Evolutionary conservation across 2,888 invertebrate species (phyloP).

Genomic region (Ctenicera cuprea): DNA sequence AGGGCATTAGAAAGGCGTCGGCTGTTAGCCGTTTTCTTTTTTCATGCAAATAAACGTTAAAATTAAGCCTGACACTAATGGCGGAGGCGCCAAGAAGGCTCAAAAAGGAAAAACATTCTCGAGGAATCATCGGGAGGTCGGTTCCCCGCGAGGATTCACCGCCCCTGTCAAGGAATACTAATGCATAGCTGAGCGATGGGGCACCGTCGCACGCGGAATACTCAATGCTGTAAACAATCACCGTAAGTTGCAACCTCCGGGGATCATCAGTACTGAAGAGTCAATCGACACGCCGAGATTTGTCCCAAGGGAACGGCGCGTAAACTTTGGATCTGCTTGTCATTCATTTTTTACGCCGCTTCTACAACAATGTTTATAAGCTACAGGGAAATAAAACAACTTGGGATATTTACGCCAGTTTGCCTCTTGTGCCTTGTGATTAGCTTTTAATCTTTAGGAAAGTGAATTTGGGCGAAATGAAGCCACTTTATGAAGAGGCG

Average conservation of each 20-base stretch:
- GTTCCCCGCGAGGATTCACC: conserved; percentile 47
- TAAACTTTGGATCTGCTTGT: conserved; percentile 21
- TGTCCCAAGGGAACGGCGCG: conserved; percentile 11
- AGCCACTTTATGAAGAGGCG: no score
- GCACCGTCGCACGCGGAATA: conserved; percentile 52
- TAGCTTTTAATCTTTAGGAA: no score
- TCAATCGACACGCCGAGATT: conserved; percentile 47
- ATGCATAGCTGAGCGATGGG: conserved; percentile 52
- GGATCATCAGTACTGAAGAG: conserved; percentile 45
- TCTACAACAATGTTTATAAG: conserved; percentile 4
- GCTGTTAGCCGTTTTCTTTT: conserved; percentile 8
- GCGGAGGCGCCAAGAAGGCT: conserved; percentile 37
- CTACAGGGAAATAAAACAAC: conserved; percentile 14
- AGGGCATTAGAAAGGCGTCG: neutral
- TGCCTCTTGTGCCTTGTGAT: neutral
- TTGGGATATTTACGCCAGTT: neutral
- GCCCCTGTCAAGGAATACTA: conserved; percentile 56
- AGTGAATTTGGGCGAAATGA: no score
- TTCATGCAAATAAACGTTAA: conserved; percentile 37
- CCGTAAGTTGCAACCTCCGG: conserved; percentile 45
- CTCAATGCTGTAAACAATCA: conserved; percentile 57
- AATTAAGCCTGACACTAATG: conserved; percentile 44
- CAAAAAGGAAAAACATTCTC: conserved; percentile 39
- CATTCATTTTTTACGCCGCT: conserved; percentile 30
- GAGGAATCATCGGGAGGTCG: conserved; percentile 40